phyloP scores from a whole-genome alignment of 2,113 vertebrate genomes.

The Silurus asotus region DNA sequence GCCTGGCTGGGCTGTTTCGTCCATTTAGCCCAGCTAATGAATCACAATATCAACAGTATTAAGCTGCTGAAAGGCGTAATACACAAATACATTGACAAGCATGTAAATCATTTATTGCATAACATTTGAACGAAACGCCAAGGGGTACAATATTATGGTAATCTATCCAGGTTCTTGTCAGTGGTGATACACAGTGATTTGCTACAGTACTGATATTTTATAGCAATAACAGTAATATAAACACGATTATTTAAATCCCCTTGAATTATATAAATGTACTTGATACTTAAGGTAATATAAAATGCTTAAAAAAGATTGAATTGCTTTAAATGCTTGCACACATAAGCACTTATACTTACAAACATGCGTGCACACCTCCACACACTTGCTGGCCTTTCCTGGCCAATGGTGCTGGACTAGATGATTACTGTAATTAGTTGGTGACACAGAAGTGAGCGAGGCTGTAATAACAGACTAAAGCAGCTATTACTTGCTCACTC shows the following conservation, averaged over 20 bases:
- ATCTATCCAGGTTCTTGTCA: not conserved
- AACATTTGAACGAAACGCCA: slow-evolving; percentile 12
- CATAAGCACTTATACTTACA: slow-evolving; percentile 13
- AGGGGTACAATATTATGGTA: not conserved
- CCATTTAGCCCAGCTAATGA: slow-evolving; percentile 46
- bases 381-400: slow-evolving; percentile 12
- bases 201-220: not conserved
- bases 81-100: slow-evolving; percentile 42
- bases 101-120: slow-evolving; percentile 20
- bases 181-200: not conserved
- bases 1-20: slow-evolving; percentile 36
- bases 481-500: slow-evolving; percentile 35
- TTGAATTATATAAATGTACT: not conserved
- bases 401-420: slow-evolving; percentile 38
- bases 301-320: not conserved
- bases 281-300: not conserved
- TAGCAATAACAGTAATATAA: not conserved
- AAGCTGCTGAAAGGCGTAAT: slow-evolving; percentile 44
- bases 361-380: slow-evolving; percentile 26
- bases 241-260: not conserved
- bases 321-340: slow-evolving; percentile 2
- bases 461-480: slow-evolving; percentile 50
- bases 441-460: slow-evolving; percentile 49
- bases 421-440: slow-evolving; percentile 55
- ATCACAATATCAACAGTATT: slow-evolving; percentile 52